Evolutionary conservation across 2,888 invertebrate species (phyloP), one percentile per base, ranked within the genome.

Genomic region (Amiota minor): DNA sequence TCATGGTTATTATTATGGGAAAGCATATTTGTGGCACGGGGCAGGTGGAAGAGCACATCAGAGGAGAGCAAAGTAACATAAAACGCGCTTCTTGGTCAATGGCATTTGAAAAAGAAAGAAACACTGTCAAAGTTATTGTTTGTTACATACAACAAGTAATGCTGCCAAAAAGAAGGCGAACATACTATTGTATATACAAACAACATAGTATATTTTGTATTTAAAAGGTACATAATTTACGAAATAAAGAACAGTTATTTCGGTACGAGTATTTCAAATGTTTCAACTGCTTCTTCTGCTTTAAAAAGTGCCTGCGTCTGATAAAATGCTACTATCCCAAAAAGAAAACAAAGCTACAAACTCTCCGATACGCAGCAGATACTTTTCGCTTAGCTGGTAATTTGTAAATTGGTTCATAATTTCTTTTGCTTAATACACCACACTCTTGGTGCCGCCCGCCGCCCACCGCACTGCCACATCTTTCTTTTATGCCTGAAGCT

Each of bases 351-450:
- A 61, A 20, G 61, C 9, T 35, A 35, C 35, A 35, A 35, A 20
- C 72, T 49, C 46, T 67, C 61, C n/a, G 72, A 75, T 50, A 8
- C 71, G 11, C 23, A 45, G 62, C 55, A 59, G 70, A 69, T 69
- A 20, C 74, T 74, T 74, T 78, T 73, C 72, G 65, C 65, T 72
- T 70, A 69, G 72, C 74, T 84, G 82, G 83, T 83, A 83, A 83
- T 83, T 83, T 83, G 86, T 83, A 84, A 84, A 84, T 84, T 85
- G 85, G 83, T 84, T 85, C 85, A 86, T 85, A 86, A 84, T 86
- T 84, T 76, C 50, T 16, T 45, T 53, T 35, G 23, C 53, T 68
- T 68, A 35, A 35, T 35, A 35, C 35, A 2, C 35, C 35, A 35
- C 35, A 35, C 35, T 6, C 35, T 23, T 23, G n/a, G n/a, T n/a